Conservation (phyloP, 2,113 vertebrate genomes). For the Centropus bengalensis region DNA sequence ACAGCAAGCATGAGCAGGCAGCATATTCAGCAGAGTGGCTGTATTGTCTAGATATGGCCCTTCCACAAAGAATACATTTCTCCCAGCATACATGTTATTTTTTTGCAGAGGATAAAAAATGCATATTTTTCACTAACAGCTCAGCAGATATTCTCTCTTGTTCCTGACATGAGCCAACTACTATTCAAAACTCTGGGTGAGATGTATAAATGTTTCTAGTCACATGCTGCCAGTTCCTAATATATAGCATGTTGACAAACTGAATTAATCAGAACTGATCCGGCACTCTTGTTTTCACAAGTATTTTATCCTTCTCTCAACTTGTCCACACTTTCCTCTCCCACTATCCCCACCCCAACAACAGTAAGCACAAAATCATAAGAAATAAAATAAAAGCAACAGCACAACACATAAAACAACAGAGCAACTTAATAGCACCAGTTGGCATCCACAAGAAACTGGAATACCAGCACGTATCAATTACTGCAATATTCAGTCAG, state of each 20-base stretch:
- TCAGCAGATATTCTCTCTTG: neutral
- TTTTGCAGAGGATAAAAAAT: neutral
- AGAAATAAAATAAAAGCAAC: neutral
- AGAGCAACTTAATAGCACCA: conserved; percentile 28
- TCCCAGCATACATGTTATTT: neutral
- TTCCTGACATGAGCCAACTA: neutral
- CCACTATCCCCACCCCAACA: neutral
- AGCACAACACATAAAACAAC: conserved; percentile 16
- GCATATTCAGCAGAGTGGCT: neutral
- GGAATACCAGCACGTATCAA: conserved; percentile 46
- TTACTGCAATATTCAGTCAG: conserved; percentile 57
- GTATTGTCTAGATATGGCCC: neutral
- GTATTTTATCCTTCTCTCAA: conserved; percentile 17
- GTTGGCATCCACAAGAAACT: conserved; percentile 26
- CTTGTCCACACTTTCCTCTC: conserved; percentile 1
- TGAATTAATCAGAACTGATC: neutral
- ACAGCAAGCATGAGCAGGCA: neutral
- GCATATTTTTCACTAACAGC: neutral
- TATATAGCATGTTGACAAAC: neutral
- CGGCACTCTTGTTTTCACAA: neutral
- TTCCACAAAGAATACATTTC: neutral
- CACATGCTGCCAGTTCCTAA: neutral
- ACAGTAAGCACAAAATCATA: neutral
- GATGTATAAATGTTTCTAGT: neutral
- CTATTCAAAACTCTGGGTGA: neutral